Base-by-base conservation (phyloP, 1,140 invertebrate genomes). In the Zaprionus ghesquierei region DNA sequence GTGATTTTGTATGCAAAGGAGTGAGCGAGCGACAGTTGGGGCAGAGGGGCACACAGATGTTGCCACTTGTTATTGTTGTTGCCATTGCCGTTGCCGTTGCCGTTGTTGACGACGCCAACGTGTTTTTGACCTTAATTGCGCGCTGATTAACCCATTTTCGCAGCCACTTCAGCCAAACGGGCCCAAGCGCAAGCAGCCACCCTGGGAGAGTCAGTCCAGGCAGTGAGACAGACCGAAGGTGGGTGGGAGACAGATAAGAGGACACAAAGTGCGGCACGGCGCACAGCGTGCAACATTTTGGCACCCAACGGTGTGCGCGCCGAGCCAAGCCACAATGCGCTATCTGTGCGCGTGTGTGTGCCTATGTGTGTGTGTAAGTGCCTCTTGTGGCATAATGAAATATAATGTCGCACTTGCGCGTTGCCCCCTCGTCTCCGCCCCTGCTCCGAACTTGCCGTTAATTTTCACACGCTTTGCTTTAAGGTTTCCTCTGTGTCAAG, bases 51-150 rank as follows among this genome's bases (percentile, higher is more conserved):
- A 50, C 51, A 33, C 53, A 50, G 71, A 65, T 64, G 55, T 59
- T 61, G 49, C 46, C 15, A 6, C 38, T 50, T 20, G 55, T 27
- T 44, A 51, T 23, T 38, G 49, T 18, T 53, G 18, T 10, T 31
- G 41, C 0, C 5, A 2, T 18, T 44, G 15, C 15, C 20, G 2
- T 9, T 44, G 33, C 5, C 2, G 41, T 46, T 46, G 44, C 12
- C 64, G 44, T 69, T 75, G 60, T 70, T 78, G 71, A 73, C 76
- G 70, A 77, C 72, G 66, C 66, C 72, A 78, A 66, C 82, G 72
- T 86, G 76, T 87, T 87, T 86, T 74, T 86, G 82, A 86, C 82
- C 82, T 77, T 89, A 86, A 86, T 86, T 87, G 75, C 72, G n/a
- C 35, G 50, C 79, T 89, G 76, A 79, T 87, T 86, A 86, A 89